Percentiles rank a stretch among this genome's conserved stretches.
Evolutionary conservation across 2,113 vertebrate species (phyloP).

Genomic region (Alaudala cheleensis): DNA sequence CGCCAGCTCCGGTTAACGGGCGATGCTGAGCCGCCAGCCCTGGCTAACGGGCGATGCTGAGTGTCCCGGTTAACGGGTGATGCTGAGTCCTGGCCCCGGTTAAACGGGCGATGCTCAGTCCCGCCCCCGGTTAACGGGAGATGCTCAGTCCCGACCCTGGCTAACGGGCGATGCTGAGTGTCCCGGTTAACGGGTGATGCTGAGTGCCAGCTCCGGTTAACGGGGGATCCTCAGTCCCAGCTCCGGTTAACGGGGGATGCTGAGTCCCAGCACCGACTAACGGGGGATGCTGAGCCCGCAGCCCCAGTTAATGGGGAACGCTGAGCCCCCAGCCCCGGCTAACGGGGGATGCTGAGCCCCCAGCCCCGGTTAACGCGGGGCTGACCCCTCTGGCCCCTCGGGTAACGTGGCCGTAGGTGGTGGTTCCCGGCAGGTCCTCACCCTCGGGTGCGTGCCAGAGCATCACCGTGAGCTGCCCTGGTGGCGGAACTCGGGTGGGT

Average conservation of each 20-base stretch:
- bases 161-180: rapidly evolving
- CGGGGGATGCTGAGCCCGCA: rapidly evolving
- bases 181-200: rapidly evolving
- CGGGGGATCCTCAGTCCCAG: rapidly evolving
- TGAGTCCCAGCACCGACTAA: not conserved
- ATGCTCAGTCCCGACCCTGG: rapidly evolving
- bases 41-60: not conserved
- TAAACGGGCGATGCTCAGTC: not conserved
- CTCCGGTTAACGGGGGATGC: not conserved
- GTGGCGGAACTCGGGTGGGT: rapidly evolving
- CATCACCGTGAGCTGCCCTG: rapidly evolving
- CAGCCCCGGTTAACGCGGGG: not conserved
- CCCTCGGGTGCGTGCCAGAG: not conserved
- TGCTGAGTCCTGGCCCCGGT: rapidly evolving
- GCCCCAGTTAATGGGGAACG: not conserved
- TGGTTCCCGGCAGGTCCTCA: not conserved
- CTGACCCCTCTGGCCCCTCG: too few relatives aligned
- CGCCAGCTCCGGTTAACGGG: rapidly evolving
- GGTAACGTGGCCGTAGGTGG: too few relatives aligned
- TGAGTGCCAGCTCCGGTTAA: rapidly evolving
- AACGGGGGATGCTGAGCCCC: not conserved
- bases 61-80: rapidly evolving
- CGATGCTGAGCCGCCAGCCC: rapidly evolving
- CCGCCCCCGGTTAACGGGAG: too few relatives aligned
- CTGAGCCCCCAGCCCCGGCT: not conserved